A percentile compares a stretch with the other conserved stretches of the same genome.
phyloP scores from a whole-genome alignment of 2,888 invertebrate genomes.

The Scaptomyza caliginosa region DNA sequence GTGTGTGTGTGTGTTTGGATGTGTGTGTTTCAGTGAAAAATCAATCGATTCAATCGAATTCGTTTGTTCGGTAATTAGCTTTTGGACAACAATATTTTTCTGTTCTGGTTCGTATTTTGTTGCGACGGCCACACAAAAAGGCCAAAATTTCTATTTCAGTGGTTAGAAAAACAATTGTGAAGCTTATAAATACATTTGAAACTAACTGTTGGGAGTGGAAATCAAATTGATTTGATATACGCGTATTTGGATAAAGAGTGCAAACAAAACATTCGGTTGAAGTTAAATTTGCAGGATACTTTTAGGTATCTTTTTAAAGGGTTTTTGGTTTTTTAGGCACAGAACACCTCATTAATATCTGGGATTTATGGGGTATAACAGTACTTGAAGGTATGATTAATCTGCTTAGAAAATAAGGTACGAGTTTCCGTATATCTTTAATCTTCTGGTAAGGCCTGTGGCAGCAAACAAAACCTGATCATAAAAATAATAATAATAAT shows the following conservation, averaged over 20 bases:
- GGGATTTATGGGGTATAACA: neutral
- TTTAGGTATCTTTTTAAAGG: neutral
- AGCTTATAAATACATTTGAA: slow-evolving; percentile 40
- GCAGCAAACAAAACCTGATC: slow-evolving; percentile 59
- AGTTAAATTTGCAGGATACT: neutral
- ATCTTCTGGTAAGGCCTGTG: slow-evolving; percentile 55
- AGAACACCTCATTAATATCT: neutral
- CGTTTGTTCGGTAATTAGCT: slow-evolving; percentile 78
- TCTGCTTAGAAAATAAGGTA: slow-evolving; percentile 28
- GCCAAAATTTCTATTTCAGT: neutral
- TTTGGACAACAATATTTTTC: slow-evolving; percentile 61
- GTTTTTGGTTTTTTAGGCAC: no score
- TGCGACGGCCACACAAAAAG: neutral
- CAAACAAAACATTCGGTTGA: neutral
- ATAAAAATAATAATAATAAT: slow-evolving; percentile 73
- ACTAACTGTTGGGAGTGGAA: neutral
- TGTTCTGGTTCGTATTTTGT: slow-evolving; percentile 30
- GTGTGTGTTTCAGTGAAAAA: slow-evolving; percentile 59
- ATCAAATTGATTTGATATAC: slow-evolving; percentile 3
- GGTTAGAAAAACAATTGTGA: slow-evolving; percentile 43
- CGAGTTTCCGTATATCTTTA: slow-evolving; percentile 29
- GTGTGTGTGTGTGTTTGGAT: neutral
- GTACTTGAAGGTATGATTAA: no score
- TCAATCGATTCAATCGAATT: slow-evolving; percentile 73
- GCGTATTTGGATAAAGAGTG: neutral